phyloP scores from a whole-genome alignment of 2,797 vertebrate species.

The Furcifer pardalis region DNA sequence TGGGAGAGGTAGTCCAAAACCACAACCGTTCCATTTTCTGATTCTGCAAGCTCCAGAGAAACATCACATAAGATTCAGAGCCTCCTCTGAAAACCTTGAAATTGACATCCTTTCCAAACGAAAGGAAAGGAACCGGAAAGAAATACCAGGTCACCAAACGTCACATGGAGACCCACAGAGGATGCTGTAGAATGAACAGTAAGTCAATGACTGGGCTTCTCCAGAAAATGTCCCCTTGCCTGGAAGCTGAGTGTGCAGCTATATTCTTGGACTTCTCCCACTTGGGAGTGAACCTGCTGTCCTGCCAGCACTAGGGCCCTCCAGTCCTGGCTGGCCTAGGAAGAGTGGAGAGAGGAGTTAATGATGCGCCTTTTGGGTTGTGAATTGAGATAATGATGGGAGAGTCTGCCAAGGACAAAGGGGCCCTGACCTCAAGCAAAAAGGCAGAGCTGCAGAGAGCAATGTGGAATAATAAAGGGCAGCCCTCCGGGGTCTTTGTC shows the following conservation, averaged over 20 bases:
- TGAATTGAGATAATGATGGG: slow-evolving; percentile 13
- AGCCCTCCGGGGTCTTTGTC: not conserved
- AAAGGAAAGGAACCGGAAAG: not conserved
- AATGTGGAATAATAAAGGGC: not conserved
- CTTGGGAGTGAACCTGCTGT: slow-evolving; percentile 21
- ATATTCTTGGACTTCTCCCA: slow-evolving; percentile 31
- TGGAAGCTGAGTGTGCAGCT: not conserved
- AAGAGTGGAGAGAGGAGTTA: not conserved
- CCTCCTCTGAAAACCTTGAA: not conserved
- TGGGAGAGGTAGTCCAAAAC: not conserved
- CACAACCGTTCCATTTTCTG: not conserved
- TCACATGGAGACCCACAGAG: not conserved
- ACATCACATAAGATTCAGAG: not conserved
- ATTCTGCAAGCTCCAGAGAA: not conserved
- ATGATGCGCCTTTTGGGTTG: slow-evolving; percentile 20
- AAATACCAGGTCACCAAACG: not conserved
- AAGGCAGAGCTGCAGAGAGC: not conserved
- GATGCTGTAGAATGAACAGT: not conserved
- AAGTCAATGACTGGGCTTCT: not conserved
- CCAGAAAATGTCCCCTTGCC: not conserved
- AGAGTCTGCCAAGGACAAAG: slow-evolving; percentile 28
- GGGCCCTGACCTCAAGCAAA: slow-evolving; percentile 15
- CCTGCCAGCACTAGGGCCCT: slow-evolving; percentile 18
- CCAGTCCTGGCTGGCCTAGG: not conserved
- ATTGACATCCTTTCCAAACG: too few relatives aligned